Evolutionary conservation across 2,113 vertebrate species (phyloP), one percentile per base, ranked within the genome.

Genomic region (Marcusenius ussheri): DNA sequence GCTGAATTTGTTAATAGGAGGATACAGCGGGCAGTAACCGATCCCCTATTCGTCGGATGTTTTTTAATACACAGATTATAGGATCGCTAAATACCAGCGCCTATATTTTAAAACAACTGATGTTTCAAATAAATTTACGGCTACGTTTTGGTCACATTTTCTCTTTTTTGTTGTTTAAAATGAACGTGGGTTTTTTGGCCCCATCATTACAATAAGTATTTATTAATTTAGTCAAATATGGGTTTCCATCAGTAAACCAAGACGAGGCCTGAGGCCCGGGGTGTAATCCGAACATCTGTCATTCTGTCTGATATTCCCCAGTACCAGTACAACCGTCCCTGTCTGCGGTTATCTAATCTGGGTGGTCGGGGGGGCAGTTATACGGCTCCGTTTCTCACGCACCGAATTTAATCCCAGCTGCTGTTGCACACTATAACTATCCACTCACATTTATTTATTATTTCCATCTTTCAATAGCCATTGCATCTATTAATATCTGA

Each of bases 251-350:
- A 84, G 39, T 62, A 84, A 62, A 83, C 15, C 51, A 45, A 31
- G 5, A 77, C 39, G 74, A 56, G 74, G 47, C 7, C 50, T 58
- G 83, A 13, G 4, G 86, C 24, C 1, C 19, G 87, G 35, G 35
- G 88, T 88, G 58, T 90, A 74, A 93, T 93, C 90, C 74, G 46
- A 62, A 84, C 91, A 91, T 93, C 92, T 93, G 93, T 90, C 89
- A 88, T 85, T 91, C 90, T 89, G 39, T 39, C 0, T 88, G 90
- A 84, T 49, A 56, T 90, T 70, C 24, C 24, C 5, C 35, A n/a
- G 8, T n/a, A 27, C 8, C 62, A 11, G 9, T 31, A 27, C 62
- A 70, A 1, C 62, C 62, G 10, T 31, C 62, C 10, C 3, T 27
- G 27, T 27, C 62, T 70, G 80, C 53, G 88, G 27, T 88, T 31